Percentiles rank a stretch among this genome's conserved stretches.
Evolutionary conservation across 2,888 invertebrate species (phyloP).

Genomic region (Chouioia cunea): DNA sequence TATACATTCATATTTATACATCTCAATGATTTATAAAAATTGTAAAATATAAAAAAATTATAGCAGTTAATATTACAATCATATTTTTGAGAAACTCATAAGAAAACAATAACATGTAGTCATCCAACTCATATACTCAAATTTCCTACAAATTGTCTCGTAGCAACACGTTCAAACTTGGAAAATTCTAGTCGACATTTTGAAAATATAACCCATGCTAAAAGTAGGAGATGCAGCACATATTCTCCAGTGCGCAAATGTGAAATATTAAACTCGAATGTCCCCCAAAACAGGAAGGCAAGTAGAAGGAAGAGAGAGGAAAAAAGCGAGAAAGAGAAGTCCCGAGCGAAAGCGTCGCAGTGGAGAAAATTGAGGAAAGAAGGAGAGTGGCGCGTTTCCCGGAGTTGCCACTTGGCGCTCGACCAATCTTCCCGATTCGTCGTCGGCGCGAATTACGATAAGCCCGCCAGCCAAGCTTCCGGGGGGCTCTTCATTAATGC

Average conservation of each 20-base stretch:
- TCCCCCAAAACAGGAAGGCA: neutral
- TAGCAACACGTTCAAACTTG: too few species aligned
- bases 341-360: constrained; percentile 6
- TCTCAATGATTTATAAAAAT: too few species aligned
- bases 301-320: constrained; percentile 7
- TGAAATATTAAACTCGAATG: constrained; percentile 38
- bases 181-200: too few species aligned
- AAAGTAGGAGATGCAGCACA: neutral
- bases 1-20: too few species aligned
- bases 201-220: too few species aligned
- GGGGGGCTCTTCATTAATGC: constrained; percentile 42
- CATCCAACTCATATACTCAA: too few species aligned
- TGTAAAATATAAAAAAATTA: too few species aligned
- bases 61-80: too few species aligned
- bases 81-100: too few species aligned
- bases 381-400: constrained; percentile 36
- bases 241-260: constrained; percentile 21
- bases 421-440: constrained; percentile 58
- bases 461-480: constrained; percentile 43
- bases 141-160: too few species aligned
- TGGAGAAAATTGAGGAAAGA: constrained; percentile 45
- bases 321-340: neutral
- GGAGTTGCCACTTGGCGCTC: constrained; percentile 56
- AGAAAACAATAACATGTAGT: too few species aligned
- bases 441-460: constrained; percentile 59